A percentile compares a stretch with the other conserved stretches of the same genome.
Conservation (phyloP, 2,888 invertebrate genomes). For the Dorcus hopei region DNA sequence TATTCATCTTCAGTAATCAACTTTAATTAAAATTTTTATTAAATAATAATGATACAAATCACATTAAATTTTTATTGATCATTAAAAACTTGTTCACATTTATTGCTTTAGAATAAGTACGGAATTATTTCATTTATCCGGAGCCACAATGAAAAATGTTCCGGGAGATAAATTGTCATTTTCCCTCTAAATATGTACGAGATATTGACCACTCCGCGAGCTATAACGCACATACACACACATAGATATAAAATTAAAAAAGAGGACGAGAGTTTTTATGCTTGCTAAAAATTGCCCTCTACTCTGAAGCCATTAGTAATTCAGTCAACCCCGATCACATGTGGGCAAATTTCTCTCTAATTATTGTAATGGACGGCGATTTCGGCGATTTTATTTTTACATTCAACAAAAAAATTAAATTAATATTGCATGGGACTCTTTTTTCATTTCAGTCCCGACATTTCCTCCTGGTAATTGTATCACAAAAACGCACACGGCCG, state of each 20-base stretch:
- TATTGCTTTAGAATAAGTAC: too few relatives aligned
- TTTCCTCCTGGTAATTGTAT: background rate
- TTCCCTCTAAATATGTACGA: background rate
- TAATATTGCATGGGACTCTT: conserved; percentile 23
- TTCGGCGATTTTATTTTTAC: conserved; percentile 44
- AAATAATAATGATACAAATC: too few relatives aligned
- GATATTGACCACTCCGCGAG: background rate
- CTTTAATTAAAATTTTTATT: too few relatives aligned
- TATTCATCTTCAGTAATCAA: too few relatives aligned
- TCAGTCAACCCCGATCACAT: conserved; percentile 45
- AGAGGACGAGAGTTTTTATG: conserved; percentile 33
- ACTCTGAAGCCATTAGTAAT: conserved; percentile 41
- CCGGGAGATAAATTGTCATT: background rate
- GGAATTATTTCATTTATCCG: too few relatives aligned
- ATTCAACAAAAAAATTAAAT: conserved; percentile 39
- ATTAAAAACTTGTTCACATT: too few relatives aligned
- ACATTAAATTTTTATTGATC: too few relatives aligned
- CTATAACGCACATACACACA: background rate
- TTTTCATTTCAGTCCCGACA: conserved; percentile 2
- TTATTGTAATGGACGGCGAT: conserved; percentile 46
- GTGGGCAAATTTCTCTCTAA: conserved; percentile 43
- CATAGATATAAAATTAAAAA: conserved; percentile 13
- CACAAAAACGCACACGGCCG: background rate
- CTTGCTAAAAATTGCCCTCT: conserved; percentile 37
- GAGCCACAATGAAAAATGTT: too few relatives aligned